Evolutionary conservation across 2,888 invertebrate genomes (phyloP).

Genomic region (Neoascia interrupta): DNA sequence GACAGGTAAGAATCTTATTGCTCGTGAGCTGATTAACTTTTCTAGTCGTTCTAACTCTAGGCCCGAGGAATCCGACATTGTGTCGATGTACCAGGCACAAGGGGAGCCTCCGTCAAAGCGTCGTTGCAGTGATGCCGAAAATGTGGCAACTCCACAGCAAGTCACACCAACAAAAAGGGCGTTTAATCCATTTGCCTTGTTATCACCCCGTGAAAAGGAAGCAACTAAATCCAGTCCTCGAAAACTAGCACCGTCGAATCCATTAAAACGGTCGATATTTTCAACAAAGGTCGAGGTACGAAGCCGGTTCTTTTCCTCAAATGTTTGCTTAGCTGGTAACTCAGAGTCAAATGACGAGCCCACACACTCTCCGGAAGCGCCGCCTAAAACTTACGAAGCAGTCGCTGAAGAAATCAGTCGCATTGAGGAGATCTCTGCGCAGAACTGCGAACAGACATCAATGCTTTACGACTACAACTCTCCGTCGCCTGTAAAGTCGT

Average conservation of each 20-base stretch:
- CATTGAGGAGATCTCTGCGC: constrained; percentile 68
- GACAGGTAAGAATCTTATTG: not conserved
- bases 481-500: constrained; percentile 43
- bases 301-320: constrained; percentile 82
- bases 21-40: not conserved
- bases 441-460: constrained; percentile 42
- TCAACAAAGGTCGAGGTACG: constrained; percentile 80
- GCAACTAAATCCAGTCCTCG: constrained; percentile 10
- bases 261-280: constrained; percentile 80
- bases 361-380: constrained; percentile 2
- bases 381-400: constrained; percentile 43
- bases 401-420: constrained; percentile 69
- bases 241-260: constrained; percentile 78
- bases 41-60: constrained; percentile 59
- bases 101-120: constrained; percentile 45
- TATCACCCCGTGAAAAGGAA: constrained; percentile 66
- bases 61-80: constrained; percentile 75
- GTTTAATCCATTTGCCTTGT: constrained; percentile 77
- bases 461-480: constrained; percentile 67
- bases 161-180: constrained; percentile 73
- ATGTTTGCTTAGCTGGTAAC: constrained; percentile 53
- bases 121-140: constrained; percentile 38
- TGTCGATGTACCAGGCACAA: constrained; percentile 73
- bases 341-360: not conserved
- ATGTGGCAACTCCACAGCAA: constrained; percentile 70